These are phyloP conservation scores for Callimorpha dominula DNA, from an alignment of 2,888 invertebrate genomes.

Conservation along the genomic window DNA sequence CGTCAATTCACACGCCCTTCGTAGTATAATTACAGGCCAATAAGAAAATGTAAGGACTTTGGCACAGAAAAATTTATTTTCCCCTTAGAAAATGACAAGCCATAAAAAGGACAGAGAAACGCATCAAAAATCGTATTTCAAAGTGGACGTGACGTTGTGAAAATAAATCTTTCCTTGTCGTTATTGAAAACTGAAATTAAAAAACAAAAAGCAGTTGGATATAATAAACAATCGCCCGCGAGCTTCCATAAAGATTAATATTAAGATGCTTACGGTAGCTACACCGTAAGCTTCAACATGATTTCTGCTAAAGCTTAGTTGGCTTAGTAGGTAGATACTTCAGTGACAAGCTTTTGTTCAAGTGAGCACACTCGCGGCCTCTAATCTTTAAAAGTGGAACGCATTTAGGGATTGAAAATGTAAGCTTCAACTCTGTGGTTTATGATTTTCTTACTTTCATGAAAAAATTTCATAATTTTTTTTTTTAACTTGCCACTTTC, in stretches of 20 bases:
- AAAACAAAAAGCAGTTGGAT: neutral
- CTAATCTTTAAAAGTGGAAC: slow-evolving; percentile 48
- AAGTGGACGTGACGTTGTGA: neutral
- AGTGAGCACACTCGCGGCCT: slow-evolving; percentile 20
- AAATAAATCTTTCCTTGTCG: neutral
- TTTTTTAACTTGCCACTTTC: neutral
- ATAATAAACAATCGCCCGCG: neutral
- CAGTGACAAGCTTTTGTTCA: slow-evolving; percentile 42
- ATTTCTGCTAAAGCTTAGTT: neutral
- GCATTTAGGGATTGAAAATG: slow-evolving; percentile 53
- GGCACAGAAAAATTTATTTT: too few species aligned
- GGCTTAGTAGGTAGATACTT: neutral
- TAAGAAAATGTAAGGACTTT: too few species aligned
- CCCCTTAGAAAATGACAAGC: too few species aligned
- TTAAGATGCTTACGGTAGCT: neutral
- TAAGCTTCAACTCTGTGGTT: neutral
- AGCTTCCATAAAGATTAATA: neutral
- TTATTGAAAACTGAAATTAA: neutral
- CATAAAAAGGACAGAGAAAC: too few species aligned
- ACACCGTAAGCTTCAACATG: neutral
- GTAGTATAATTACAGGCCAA: too few species aligned
- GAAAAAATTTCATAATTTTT: neutral
- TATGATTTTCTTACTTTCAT: neutral
- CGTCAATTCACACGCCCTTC: too few species aligned
- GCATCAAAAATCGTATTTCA: too few species aligned